Percentiles rank a stretch among this genome's conserved stretches.
phyloP scores from a whole-genome alignment of 2,113 vertebrate species.

The Spermophilus dauricus region DNA sequence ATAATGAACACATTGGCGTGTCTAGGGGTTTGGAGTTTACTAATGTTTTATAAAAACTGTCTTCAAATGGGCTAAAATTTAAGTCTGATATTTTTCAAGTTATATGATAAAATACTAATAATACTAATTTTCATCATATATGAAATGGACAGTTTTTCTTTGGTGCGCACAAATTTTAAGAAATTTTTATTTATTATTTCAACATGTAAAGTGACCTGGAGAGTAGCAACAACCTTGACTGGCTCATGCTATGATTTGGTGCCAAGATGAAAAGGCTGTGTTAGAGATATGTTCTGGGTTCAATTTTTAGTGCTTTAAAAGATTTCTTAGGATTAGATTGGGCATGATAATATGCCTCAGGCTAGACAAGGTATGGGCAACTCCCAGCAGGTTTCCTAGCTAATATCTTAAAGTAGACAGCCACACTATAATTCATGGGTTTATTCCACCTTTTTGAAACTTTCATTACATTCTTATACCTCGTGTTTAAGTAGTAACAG shows the following conservation, averaged over 20 bases:
- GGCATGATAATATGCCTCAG: not conserved
- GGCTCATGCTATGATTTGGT: not conserved
- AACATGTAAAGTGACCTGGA: not conserved
- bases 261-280: slow-evolving; percentile 6
- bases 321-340: not conserved
- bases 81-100: not conserved
- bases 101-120: slow-evolving; percentile 31
- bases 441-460: not conserved
- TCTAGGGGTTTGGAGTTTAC: not conserved
- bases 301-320: slow-evolving; percentile 29
- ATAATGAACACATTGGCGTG: not conserved
- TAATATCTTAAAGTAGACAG: not conserved
- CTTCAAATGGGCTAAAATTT: not conserved
- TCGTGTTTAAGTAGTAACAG: not conserved
- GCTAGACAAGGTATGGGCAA: not conserved
- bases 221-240: not conserved
- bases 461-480: not conserved
- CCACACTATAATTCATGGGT: not conserved
- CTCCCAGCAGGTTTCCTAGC: not conserved
- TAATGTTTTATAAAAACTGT: not conserved
- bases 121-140: slow-evolving; percentile 14
- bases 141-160: not conserved
- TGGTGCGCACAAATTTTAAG: not conserved
- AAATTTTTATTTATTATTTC: slow-evolving; percentile 47
- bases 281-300: slow-evolving; percentile 16